Base-by-base conservation (phyloP, 2,113 vertebrate genomes). In the Junco hyemalis region DNA sequence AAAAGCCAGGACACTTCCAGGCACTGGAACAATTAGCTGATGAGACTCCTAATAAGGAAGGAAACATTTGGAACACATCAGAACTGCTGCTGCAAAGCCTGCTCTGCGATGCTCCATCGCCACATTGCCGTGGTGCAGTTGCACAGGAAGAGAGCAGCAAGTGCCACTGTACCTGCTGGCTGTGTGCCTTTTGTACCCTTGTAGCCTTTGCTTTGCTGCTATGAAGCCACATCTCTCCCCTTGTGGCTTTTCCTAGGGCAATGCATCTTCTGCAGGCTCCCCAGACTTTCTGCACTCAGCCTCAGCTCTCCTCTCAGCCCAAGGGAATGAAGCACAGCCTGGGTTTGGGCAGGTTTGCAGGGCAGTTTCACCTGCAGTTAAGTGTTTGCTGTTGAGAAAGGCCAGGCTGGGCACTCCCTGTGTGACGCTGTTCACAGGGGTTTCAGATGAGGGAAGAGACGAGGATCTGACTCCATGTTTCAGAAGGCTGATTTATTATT, bases 81-180 rank as follows among this genome's bases (percentile, higher is more conserved):
- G 61, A 65, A 23, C 38, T 59, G 45, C 28, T 76, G 40, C 57
- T 76, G 73, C 24, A 79, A 56, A 81, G 78, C 38, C 65, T 7
- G 1, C 36, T 59, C 56, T 44, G 38, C 25, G 51, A 22, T 29
- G 28, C 17, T 66, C 5, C 22, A 60, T 63, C 50, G 48, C 28
- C 22, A 12, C 2, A 0, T 53, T 59, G 40, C 35, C 73, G 21
- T 19, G 0, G 0, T 33, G 56, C 21, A 51, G 64, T 15, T 36
- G 11, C 19, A 18, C 0, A 18, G 77, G 44, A 47, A 53, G 44
- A 54, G 38, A 54, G 51, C 24, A 57, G 16, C 31, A 36, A 44
- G 29, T 11, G n/a, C 22, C 25, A 12, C 22, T 11, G 29, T 18
- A 6, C 47, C 65, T 88, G 26, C 8, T 73, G 38, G 47, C 14